These are phyloP conservation scores for Drosophila seguyi DNA, from an alignment of 1,140 invertebrate species.

Conservation along the genomic window DNA sequence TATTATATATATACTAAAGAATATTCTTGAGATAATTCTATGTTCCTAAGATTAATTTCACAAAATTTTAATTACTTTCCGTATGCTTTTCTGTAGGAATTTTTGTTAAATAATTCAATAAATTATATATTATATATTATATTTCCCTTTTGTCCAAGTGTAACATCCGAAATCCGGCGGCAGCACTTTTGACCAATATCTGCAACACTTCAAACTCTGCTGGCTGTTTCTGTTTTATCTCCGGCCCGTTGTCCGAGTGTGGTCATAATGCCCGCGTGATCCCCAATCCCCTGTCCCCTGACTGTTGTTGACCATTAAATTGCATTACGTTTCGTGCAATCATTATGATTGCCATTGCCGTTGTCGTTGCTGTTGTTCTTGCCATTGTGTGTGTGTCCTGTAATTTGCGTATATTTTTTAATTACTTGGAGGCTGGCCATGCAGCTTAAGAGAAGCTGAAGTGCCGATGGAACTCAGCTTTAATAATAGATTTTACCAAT, in stretches of 20 bases:
- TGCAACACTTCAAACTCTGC: conserved; percentile 75
- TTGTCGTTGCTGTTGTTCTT: conserved; percentile 23
- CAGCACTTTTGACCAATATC: conserved; percentile 79
- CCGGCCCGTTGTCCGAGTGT: conserved; percentile 42
- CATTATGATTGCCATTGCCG: conserved; percentile 60
- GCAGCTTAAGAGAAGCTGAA: conserved; percentile 16
- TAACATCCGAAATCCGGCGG: conserved; percentile 18
- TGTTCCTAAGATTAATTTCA: neutral
- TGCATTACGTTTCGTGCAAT: conserved; percentile 75
- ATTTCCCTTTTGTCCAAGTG: neutral
- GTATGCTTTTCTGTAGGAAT: no score
- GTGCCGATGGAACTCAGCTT: neutral
- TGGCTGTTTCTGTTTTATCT: conserved; percentile 42
- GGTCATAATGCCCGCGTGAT: conserved; percentile 29
- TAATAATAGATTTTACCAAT: conserved; percentile 8
- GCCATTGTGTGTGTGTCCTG: conserved; percentile 35
- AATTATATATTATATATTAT: no score
- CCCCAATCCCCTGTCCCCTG: conserved; percentile 2
- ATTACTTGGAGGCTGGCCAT: conserved; percentile 31
- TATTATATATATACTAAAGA: no score
- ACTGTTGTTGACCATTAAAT: conserved; percentile 71
- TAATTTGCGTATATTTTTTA: conserved; percentile 64
- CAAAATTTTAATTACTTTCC: neutral
- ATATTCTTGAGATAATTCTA: no score
- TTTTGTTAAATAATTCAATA: no score